These are phyloP conservation scores for Calcarius lapponicus DNA, from an alignment of 2,797 vertebrate genomes.

Conservation along the genomic window DNA sequence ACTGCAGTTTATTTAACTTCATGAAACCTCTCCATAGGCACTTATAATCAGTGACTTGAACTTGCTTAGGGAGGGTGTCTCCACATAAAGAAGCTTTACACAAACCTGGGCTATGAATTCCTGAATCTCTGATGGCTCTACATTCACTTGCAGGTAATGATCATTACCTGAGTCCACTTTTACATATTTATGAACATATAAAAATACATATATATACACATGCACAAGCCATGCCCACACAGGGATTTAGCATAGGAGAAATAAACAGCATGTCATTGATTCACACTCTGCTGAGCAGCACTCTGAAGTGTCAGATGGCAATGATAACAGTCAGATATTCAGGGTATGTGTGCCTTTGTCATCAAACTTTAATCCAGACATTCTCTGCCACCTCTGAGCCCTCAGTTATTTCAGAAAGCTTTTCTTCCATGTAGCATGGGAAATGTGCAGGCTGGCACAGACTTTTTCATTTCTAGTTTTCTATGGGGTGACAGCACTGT, in stretches of 20 bases:
- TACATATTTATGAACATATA: no score
- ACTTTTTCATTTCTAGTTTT: neutral
- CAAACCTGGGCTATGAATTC: neutral
- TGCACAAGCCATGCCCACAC: neutral
- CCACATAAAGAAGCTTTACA: neutral
- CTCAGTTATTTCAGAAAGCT: neutral
- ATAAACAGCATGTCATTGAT: neutral
- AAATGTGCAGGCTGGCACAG: neutral
- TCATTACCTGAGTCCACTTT: neutral
- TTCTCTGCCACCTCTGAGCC: neutral
- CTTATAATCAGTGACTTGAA: neutral
- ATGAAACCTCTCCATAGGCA: neutral
- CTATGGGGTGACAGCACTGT: neutral
- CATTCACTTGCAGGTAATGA: neutral
- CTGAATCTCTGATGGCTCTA: neutral
- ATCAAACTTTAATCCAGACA: constrained; percentile 3
- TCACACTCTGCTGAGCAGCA: neutral
- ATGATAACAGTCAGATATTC: neutral
- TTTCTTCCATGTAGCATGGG: neutral
- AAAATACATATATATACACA: rapidly evolving
- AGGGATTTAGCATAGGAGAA: neutral
- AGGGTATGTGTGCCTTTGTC: neutral
- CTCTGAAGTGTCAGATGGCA: constrained; percentile 5
- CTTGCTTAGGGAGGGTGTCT: neutral
- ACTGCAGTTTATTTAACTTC: neutral